Base-by-base conservation (phyloP, 2,888 invertebrate genomes). In the Loripinus fragilis region DNA sequence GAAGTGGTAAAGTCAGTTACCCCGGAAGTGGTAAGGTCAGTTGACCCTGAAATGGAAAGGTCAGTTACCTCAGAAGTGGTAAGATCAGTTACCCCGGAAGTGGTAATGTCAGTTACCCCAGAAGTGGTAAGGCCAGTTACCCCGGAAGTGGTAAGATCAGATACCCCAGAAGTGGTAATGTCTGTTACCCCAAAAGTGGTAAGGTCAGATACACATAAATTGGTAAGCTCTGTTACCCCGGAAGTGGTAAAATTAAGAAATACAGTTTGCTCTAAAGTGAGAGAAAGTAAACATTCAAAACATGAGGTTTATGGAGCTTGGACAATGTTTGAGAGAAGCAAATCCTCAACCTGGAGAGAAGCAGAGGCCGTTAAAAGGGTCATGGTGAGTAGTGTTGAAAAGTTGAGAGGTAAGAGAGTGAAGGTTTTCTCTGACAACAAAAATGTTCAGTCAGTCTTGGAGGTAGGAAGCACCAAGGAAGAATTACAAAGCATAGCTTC, bases 361-460 rank as follows among this genome's bases (percentile, higher is more conserved):
- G 25, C 45, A 0, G 71, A 72, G 48, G 71, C 71, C 8, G 71
- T 72, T 3, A 65, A 35, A 17, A 35, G 65, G n/a, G 42, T 72
- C 28, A 0, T 64, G 17, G 65, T 15, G n/a, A 45, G 20, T 20
- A 25, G 38, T 30, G 45, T 60, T 41, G n/a, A 10, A 20, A 20
- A 45, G n/a, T 45, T 72, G 20, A 41, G 17, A 12, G 20, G 64
- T 72, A 30, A 12, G 20, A 5, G 42, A n/a, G 45, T 72, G 25
- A 72, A 42, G 28, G 65, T 72, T 72, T 33, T 48, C n/a, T 64
- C 60, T 15, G 71, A 72, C 35, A 72, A 72, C 65, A 64, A 72
- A 48, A 64, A 65, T 45, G 41, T 72, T 3, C 23, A 42, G 10
- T 64, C 64, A 12, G 38, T 72, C 17, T 41, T 72, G 17, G 15